Conservation (phyloP, 1,140 invertebrate genomes). For the Drosophila fuyamai region DNA sequence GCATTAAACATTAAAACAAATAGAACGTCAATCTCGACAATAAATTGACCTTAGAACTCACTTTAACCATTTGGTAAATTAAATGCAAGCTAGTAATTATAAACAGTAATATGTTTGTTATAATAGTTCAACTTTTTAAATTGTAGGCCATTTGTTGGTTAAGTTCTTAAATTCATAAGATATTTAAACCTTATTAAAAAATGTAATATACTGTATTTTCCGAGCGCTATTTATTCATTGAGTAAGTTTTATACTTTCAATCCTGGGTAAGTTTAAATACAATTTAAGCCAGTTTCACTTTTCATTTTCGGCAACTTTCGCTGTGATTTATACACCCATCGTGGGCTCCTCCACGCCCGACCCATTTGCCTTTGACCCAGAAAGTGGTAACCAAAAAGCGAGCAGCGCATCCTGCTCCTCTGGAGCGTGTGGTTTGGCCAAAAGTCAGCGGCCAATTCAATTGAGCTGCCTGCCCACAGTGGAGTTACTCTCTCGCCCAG, state of each 20-base stretch:
- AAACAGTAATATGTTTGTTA: not conserved
- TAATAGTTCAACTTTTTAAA: too few relatives aligned
- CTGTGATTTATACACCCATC: conserved; percentile 62
- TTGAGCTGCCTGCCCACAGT: conserved; percentile 49
- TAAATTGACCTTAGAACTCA: not conserved
- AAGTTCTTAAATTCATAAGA: too few relatives aligned
- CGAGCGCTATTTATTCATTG: too few relatives aligned
- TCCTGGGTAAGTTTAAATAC: conserved; percentile 6
- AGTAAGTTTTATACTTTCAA: conserved; percentile 5
- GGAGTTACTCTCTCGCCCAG: conserved; percentile 9
- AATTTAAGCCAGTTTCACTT: conserved; percentile 46
- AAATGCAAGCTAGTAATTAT: not conserved
- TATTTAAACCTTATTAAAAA: too few relatives aligned
- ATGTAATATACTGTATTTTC: too few relatives aligned
- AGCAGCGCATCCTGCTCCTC: conserved; percentile 12
- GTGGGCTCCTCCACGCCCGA: conserved; percentile 30
- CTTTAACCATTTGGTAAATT: not conserved
- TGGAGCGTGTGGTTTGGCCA: conserved; percentile 20
- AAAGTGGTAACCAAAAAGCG: conserved; percentile 14
- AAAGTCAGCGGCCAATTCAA: conserved; percentile 60
- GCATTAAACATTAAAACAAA: not conserved
- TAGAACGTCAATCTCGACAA: not conserved
- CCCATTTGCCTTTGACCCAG: conserved; percentile 69
- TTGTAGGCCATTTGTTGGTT: too few relatives aligned
- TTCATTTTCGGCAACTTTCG: conserved; percentile 59